Base-by-base conservation (phyloP, 2,888 invertebrate species). In the Diplolepis rosae region DNA sequence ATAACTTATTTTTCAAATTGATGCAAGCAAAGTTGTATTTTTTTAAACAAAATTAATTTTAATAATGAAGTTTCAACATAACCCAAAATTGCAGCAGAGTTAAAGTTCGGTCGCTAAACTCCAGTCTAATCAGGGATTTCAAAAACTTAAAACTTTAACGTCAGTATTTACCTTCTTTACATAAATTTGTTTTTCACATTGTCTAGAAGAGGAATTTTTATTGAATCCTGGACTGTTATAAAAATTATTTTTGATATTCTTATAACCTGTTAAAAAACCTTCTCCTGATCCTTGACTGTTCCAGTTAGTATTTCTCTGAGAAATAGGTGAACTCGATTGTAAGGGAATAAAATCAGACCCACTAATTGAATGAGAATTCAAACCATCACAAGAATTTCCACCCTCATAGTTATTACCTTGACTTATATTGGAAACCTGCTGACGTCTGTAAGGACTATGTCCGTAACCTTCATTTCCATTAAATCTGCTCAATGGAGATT, bases 401-500 rank as follows among this genome's bases (percentile, higher is more conserved):
- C 2, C 6, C 24, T 39, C 24, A 35, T 28, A 28, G 30, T 6
- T 30, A 6, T 24, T 39, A 39, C 35, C 24, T n/a, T n/a, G 13
- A n/a, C 35, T 27, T 6, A 61, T 51, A n/a, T 24, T 39, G 1
- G 7, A 6, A 39, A 39, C 39, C 3, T n/a, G 27, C 18, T 11
- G n/a, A 11, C 39, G n/a, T 39, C 32, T 61, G 24, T 39, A 27
- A 13, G 78, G 68, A 74, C 66, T 75, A 11, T 75, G 70, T 22
- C 72, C 70, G 11, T 69, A 69, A 5, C 67, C 68, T 4, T 70
- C 76, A 56, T 77, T 79, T 13, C 81, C 74, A 35, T 79, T 73
- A 15, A 83, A 82, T 27, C 79, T 82, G 75, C 81, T 85, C 54
- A 86, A 79, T 13, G 85, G 84, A 27, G 86, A 83, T 67, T 82